Percentiles rank a stretch among this genome's conserved stretches.
phyloP scores from a whole-genome alignment of 2,888 invertebrate species.

The Eretmocerus hayati region DNA sequence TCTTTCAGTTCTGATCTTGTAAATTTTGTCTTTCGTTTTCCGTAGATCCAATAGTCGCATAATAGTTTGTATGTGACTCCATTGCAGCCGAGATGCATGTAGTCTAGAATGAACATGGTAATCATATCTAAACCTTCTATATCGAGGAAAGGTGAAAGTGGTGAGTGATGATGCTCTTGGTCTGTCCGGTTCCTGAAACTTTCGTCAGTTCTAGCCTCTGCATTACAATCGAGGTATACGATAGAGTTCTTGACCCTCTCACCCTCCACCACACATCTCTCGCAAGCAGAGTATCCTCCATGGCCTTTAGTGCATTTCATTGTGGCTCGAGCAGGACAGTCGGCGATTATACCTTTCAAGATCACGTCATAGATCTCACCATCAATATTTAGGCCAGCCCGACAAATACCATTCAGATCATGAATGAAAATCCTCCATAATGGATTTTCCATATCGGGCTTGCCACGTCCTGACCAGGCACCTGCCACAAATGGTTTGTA shows the following conservation, averaged over 20 bases:
- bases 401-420: not conserved
- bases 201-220: not conserved
- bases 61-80: not conserved
- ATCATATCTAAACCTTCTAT: not conserved
- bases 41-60: not conserved
- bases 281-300: not conserved
- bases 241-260: not conserved
- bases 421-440: not conserved
- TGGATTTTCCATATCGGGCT: not conserved
- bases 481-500: not conserved
- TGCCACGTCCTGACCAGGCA: not conserved
- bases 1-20: not conserved
- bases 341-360: conserved; percentile 7
- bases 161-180: not conserved
- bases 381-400: conserved; percentile 9
- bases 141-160: not conserved
- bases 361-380: not conserved
- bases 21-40: not conserved
- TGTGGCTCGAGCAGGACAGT: conserved; percentile 12
- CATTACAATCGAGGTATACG: not conserved
- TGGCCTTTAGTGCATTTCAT: not conserved
- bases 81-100: not conserved
- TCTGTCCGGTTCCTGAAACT: not conserved
- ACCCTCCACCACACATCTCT: not conserved
- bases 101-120: not conserved